Evolutionary conservation across 2,113 vertebrate genomes (phyloP), one percentile per base, ranked within the genome.

Genomic region (Spea bombifrons): DNA sequence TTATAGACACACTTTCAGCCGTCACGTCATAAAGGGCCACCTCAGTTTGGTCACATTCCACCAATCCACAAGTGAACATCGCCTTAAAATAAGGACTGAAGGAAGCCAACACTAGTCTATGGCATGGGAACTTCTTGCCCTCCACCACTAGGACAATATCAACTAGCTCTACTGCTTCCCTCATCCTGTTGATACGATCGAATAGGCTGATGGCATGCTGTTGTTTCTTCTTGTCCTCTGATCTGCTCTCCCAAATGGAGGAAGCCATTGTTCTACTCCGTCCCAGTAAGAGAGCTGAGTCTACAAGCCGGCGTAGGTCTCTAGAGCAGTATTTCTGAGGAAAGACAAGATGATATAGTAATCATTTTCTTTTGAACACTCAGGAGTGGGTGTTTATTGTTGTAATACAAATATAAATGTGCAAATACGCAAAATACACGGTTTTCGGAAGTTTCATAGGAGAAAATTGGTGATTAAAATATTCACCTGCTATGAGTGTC

Each of bases 41-140:
- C 49, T 98, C 94, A 66, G 85, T 93, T 75, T 89, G 93, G 4
- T 80, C 73, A 75, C 96, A 96, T 78, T 99, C 97, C 0, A 88
- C 90, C 61, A 99, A 85, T 57, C 97, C 97, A 5, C 97, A 99
- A 50, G 94, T 97, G 83, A 99, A 99, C 97, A 99, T 99, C 1
- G 94, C 96, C 55, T 88, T 94, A 86, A 99, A 99, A 75, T 99
- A 99, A 10, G 96, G 94, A 47, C 97, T 99, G 79, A 98, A 99
- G 3, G 95, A 94, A 5, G 96, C 93, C n/a, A 99, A 88, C 10
- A 99, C 90, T 3, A 97, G 86, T 8, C 94, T 91, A 85, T 99
- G 97, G 84, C 97, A 99, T 9, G 94, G 94, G 82, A 99, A 99
- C 66, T 86, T 90, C 85, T 96, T 88, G 64, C 90, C 95, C 80